Base-by-base conservation (phyloP, 1,140 invertebrate genomes). In the Aphaenogaster floridana region DNA sequence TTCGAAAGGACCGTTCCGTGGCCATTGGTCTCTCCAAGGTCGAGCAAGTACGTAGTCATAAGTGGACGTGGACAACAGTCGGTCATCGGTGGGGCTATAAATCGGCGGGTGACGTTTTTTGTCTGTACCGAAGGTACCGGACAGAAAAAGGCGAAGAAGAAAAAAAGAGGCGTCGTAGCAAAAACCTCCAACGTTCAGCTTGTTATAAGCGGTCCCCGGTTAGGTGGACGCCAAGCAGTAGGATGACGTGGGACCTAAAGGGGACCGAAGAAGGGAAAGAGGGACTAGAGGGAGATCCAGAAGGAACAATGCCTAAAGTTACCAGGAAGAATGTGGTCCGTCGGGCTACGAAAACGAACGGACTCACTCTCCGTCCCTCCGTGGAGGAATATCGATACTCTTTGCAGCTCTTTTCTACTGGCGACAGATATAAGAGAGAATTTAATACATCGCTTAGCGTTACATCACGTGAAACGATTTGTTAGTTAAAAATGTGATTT, bases 311-410 rank as follows among this genome's bases (percentile, higher is more conserved):
- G 95, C 94, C 94, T 93, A 89, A 91, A 91, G 93, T 95, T 92
- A 94, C 91, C 91, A 91, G 93, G 91, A 95, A 95, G 94, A 95
- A 95, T 95, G 95, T 93, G 93, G 95, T 94, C 93, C 94, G 95
- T 95, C 95, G 94, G 95, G 93, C 92, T 90, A 87, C 91, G 80
- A 68, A 85, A 83, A 92, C 86, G 83, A 88, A 92, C 83, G 87
- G 78, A 90, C 52, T 80, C 45, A 78, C 76, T 89, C 63, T 68
- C 72, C 81, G 79, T 85, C 72, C 86, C 87, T 83, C 76, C 61
- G 61, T 86, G 57, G 45, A 63, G 57, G 79, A 57, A 86, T 79
- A 78, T 91, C 90, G 87, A 91, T 90, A 87, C 68, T 84, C 87
- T 72, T 81, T 28, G 74, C 89, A 87, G 39, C 34, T 76, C 76